Evolutionary conservation across 2,797 vertebrate genomes (phyloP).

Genomic region (Urocyon cinereoargenteus): DNA sequence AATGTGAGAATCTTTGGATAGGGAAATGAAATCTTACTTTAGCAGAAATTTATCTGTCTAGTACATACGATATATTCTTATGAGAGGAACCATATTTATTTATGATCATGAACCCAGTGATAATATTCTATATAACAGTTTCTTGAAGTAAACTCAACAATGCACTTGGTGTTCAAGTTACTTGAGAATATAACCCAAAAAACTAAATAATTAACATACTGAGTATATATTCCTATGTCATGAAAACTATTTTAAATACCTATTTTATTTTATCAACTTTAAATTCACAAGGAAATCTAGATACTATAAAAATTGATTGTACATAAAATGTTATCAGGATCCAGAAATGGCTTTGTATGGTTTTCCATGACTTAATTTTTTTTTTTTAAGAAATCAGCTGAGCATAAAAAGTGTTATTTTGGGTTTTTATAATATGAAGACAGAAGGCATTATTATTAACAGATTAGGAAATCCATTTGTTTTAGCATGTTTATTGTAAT

Average conservation of each 20-base stretch:
- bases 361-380: background rate
- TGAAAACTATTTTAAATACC: background rate
- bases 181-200: constrained; percentile 47
- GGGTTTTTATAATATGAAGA: constrained; percentile 17
- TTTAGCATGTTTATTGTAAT: constrained; percentile 53
- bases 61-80: constrained; percentile 48
- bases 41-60: constrained; percentile 65
- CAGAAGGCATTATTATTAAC: constrained; percentile 33
- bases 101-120: constrained; percentile 48
- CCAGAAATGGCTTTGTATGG: background rate
- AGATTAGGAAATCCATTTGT: background rate
- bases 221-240: background rate
- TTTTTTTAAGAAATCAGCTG: constrained; percentile 44
- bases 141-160: constrained; percentile 44
- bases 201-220: constrained; percentile 24
- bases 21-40: constrained; percentile 76
- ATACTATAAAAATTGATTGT: constrained; percentile 30
- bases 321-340: constrained; percentile 36
- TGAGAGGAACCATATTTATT: constrained; percentile 43
- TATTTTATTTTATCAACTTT: constrained; percentile 36
- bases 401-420: constrained; percentile 45
- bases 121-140: constrained; percentile 51
- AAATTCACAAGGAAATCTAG: background rate
- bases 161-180: background rate
- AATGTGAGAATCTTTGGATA: constrained; percentile 74